These are phyloP conservation scores for Anolis apletophallus DNA, from an alignment of 2,797 vertebrate genomes.

Conservation along the genomic window DNA sequence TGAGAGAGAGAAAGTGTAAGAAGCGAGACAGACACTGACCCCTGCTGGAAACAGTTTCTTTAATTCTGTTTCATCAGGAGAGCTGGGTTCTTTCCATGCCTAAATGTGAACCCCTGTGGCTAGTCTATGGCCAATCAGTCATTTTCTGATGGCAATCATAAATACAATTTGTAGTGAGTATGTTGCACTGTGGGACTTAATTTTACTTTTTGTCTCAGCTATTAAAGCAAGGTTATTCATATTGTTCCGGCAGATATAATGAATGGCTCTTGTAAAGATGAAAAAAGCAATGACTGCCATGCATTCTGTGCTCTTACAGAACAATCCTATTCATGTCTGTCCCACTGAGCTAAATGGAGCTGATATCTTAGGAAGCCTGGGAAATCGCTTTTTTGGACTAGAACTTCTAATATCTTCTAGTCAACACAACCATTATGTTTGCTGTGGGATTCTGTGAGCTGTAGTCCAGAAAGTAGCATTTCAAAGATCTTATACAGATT, in stretches of 20 bases:
- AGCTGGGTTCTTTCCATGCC: neutral
- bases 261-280: neutral
- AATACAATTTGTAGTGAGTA: neutral
- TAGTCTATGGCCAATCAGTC: neutral
- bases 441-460: too few relatives aligned
- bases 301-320: neutral
- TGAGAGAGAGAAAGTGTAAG: neutral
- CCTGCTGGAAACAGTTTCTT: conserved; percentile 31
- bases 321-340: neutral
- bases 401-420: too few relatives aligned
- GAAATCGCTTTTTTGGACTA: too few relatives aligned
- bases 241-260: neutral
- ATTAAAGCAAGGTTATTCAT: neutral
- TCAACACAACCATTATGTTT: too few relatives aligned
- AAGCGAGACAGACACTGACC: neutral
- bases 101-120: neutral
- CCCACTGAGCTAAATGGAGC: too few relatives aligned
- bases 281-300: neutral
- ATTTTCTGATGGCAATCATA: neutral
- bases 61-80: neutral
- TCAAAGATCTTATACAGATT: neutral
- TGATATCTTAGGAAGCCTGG: neutral
- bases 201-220: neutral
- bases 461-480: too few relatives aligned
- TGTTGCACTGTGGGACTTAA: neutral